A percentile compares a stretch with the other conserved stretches of the same genome.
phyloP scores from a whole-genome alignment of 2,888 invertebrate species.

The Zaprionus lineosus region DNA sequence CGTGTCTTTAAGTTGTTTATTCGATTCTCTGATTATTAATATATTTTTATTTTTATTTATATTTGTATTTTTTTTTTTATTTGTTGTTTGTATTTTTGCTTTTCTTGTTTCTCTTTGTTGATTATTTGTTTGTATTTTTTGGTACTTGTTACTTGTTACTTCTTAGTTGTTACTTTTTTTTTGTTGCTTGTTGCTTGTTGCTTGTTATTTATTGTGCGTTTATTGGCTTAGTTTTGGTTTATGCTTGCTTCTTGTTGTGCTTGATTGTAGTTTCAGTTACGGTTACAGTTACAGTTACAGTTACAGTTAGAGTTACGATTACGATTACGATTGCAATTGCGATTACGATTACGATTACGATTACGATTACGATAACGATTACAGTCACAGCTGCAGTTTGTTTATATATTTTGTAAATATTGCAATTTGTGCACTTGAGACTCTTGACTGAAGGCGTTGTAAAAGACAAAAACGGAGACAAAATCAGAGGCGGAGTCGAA shows the following conservation, averaged over 20 bases:
- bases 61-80: conserved; percentile 10
- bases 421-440: conserved; percentile 33
- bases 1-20: conserved; percentile 42
- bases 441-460: background rate
- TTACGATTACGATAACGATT: background rate
- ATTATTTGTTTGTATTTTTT: too few species aligned
- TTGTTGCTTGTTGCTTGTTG: conserved; percentile 13
- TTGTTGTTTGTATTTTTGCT: conserved; percentile 15
- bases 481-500: background rate
- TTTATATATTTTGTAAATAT: conserved; percentile 32
- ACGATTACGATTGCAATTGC: background rate
- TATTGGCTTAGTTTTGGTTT: conserved; percentile 16
- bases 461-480: background rate
- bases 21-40: conserved; percentile 1
- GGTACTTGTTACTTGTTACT: conserved; percentile 8
- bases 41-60: conserved; percentile 11
- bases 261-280: conserved; percentile 41
- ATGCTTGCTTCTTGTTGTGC: background rate
- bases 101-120: conserved; percentile 15
- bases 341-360: background rate
- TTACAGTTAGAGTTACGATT: conserved; percentile 4
- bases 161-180: conserved; percentile 7
- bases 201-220: conserved; percentile 18
- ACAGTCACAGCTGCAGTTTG: conserved; percentile 35
- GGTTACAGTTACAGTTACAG: conserved; percentile 3